These are phyloP conservation scores for Lycaena phlaeas DNA, from an alignment of 2,888 invertebrate genomes.

Conservation along the genomic window DNA sequence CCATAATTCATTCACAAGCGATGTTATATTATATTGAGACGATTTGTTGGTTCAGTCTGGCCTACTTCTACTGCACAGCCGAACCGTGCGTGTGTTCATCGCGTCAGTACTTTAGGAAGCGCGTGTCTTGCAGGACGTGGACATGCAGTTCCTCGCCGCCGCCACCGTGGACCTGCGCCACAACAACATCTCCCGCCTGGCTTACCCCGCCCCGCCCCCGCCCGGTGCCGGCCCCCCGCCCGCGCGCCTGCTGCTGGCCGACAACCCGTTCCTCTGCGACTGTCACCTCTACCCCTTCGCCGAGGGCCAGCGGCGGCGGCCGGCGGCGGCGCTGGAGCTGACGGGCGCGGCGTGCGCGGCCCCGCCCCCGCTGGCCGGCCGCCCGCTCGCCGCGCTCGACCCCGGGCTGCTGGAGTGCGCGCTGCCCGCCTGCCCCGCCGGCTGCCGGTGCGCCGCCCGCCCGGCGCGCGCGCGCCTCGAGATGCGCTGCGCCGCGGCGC, in stretches of 20 bases:
- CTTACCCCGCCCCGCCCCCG: neutral
- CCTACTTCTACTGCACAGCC: too few species aligned
- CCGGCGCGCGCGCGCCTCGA: neutral
- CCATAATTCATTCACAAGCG: too few species aligned
- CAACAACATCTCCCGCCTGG: constrained; percentile 29
- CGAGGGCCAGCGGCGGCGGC: constrained; percentile 1
- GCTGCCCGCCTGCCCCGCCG: too few species aligned
- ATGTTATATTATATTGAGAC: too few species aligned
- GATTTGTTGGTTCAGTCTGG: too few species aligned
- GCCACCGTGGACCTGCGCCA: constrained; percentile 23
- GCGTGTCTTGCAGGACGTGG: neutral
- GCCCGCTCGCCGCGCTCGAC: neutral
- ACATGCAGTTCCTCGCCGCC: constrained; percentile 14
- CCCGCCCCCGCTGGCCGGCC: constrained; percentile 7
- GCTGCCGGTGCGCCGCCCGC: neutral
- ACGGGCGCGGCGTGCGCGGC: constrained; percentile 12
- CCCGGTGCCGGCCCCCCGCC: neutral
- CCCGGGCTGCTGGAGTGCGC: too few species aligned
- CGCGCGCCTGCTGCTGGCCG: constrained; percentile 22
- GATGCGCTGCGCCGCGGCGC: neutral
- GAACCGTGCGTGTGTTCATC: too few species aligned
- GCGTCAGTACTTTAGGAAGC: too few species aligned
- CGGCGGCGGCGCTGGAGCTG: neutral
- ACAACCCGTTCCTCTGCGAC: constrained; percentile 34
- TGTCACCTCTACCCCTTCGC: constrained; percentile 28